A percentile compares a stretch with the other conserved stretches of the same genome.
Evolutionary conservation across 1,140 invertebrate genomes (phyloP).

Genomic region (Acromyrmex heyeri): DNA sequence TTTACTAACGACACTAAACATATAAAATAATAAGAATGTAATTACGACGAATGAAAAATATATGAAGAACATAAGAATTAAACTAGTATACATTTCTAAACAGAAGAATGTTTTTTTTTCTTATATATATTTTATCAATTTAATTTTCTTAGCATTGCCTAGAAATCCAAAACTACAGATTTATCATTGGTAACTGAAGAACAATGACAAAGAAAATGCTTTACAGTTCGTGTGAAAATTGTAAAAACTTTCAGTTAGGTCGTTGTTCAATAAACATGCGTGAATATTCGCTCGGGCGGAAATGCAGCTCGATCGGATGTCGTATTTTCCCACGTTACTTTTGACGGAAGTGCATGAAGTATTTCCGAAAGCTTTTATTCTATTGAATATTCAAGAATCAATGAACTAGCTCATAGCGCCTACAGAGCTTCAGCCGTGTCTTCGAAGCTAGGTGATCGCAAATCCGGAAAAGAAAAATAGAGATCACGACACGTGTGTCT

Average conservation of each 20-base stretch:
- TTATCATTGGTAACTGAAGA: background rate
- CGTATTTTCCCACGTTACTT: slow-evolving; percentile 47
- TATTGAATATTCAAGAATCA: slow-evolving; percentile 58
- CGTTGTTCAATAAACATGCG: slow-evolving; percentile 14
- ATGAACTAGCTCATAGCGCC: background rate
- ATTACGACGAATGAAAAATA: background rate
- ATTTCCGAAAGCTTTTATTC: slow-evolving; percentile 55
- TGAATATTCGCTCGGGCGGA: slow-evolving; percentile 23
- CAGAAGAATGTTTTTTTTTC: background rate
- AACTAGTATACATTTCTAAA: background rate
- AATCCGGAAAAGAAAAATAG: slow-evolving; percentile 20
- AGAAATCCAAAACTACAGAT: background rate
- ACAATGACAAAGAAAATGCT: background rate
- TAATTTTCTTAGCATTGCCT: background rate
- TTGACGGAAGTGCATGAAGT: slow-evolving; percentile 24
- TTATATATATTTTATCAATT: too few species aligned
- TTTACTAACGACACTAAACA: background rate
- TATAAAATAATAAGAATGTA: background rate
- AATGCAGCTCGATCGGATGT: slow-evolving; percentile 10
- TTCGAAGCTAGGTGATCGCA: slow-evolving; percentile 25
- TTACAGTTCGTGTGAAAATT: background rate
- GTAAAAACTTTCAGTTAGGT: background rate
- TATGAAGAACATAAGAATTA: background rate
- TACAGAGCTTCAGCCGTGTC: slow-evolving; percentile 10
- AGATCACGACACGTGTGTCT: background rate